Evolutionary conservation across 92 coral and sea anemone genomes (phyloP).

Genomic region (Paramuricea clavata): DNA sequence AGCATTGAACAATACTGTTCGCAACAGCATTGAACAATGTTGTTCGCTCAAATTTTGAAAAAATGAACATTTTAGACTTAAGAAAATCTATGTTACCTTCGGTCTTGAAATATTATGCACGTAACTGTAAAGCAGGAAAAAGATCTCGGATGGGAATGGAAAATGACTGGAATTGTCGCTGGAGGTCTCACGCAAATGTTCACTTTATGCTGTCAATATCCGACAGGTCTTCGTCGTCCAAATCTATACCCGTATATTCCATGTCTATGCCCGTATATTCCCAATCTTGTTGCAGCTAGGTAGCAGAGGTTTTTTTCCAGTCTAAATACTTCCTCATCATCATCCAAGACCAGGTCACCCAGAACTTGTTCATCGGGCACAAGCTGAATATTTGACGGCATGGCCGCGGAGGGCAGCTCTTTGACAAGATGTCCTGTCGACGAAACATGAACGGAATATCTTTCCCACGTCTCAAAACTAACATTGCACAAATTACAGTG

Average conservation of each 20-base stretch:
- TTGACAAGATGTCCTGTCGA: not conserved
- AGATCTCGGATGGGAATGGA: conserved; percentile 8
- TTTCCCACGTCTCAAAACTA: not conserved
- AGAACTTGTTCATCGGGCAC: not conserved
- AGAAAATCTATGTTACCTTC: not conserved
- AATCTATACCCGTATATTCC: no score
- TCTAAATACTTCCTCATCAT: not conserved
- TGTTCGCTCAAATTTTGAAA: no score
- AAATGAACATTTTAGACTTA: no score
- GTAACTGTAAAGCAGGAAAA: not conserved
- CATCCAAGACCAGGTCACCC: not conserved
- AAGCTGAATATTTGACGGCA: not conserved
- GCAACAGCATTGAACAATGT: no score
- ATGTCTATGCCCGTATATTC: no score
- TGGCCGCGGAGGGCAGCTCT: not conserved
- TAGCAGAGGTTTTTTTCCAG: no score
- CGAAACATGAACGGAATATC: not conserved
- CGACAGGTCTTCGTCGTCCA: not conserved
- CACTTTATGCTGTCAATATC: not conserved
- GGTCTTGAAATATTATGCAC: conserved; percentile 3
- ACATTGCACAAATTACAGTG: not conserved
- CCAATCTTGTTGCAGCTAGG: no score
- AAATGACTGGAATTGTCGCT: not conserved
- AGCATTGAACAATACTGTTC: no score
- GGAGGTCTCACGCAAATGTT: not conserved